Conservation (phyloP, 35 echinoderm and acorn worm species). For the Heliocidaris tuberculata region DNA sequence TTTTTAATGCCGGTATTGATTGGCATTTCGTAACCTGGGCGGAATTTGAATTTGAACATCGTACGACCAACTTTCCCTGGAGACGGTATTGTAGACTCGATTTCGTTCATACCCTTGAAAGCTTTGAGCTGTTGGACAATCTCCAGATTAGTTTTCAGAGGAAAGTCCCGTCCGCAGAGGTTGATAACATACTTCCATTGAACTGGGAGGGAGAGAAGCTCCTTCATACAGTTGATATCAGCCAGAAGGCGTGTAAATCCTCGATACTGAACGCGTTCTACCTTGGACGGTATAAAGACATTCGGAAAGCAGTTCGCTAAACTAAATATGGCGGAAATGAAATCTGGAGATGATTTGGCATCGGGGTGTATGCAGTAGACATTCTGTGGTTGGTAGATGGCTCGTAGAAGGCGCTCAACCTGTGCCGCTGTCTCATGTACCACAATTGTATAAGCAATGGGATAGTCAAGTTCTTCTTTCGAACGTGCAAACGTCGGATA, state of each 20-base stretch:
- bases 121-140: slow-evolving; percentile 60
- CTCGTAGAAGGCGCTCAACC: slow-evolving; percentile 54
- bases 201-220: slow-evolving; percentile 29
- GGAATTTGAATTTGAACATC: background rate
- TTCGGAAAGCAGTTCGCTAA: slow-evolving; percentile 57
- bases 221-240: slow-evolving; percentile 63
- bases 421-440: slow-evolving; percentile 51
- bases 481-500: slow-evolving; percentile 47
- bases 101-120: slow-evolving; percentile 47
- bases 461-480: slow-evolving; percentile 55
- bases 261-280: slow-evolving; percentile 53
- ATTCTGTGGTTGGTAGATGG: slow-evolving; percentile 65
- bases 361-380: slow-evolving; percentile 66
- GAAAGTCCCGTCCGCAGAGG: slow-evolving; percentile 63
- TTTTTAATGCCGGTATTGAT: background rate
- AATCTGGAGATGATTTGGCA: slow-evolving; percentile 24
- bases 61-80: background rate
- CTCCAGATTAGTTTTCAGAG: slow-evolving; percentile 76
- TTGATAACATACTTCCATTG: slow-evolving; percentile 64
- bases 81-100: background rate
- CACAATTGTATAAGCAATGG: slow-evolving; percentile 65
- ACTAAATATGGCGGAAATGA: slow-evolving; percentile 23
- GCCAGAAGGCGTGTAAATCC: slow-evolving; percentile 44
- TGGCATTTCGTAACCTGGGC: background rate
- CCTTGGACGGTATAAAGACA: slow-evolving; percentile 55